These are phyloP conservation scores for Ursus arctos DNA, from an alignment of 2,113 vertebrate genomes.

Conservation along the genomic window DNA sequence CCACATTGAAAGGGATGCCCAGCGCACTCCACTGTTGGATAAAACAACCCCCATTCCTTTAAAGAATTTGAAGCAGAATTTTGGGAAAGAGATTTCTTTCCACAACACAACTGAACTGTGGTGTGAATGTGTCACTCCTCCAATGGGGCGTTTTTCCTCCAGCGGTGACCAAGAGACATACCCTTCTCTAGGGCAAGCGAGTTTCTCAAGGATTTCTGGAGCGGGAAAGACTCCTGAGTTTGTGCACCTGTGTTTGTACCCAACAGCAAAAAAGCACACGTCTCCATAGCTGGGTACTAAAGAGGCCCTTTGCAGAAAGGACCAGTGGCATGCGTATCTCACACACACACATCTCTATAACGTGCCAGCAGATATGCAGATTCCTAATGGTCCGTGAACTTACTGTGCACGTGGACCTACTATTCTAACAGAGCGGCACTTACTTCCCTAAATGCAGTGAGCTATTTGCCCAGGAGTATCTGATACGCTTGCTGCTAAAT, in stretches of 20 bases:
- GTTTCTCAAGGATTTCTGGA: slow-evolving; percentile 42
- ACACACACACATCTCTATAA: background rate
- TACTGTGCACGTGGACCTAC: background rate
- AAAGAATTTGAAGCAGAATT: background rate
- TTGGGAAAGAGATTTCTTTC: background rate
- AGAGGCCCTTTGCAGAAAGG: background rate
- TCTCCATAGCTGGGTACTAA: background rate
- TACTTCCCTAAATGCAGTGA: background rate
- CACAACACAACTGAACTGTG: background rate
- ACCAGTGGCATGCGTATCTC: background rate
- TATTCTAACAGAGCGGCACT: background rate
- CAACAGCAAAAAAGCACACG: background rate
- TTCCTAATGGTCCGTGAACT: background rate
- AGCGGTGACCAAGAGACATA: background rate
- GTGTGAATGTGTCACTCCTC: background rate
- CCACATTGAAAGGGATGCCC: background rate
- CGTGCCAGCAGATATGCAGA: background rate
- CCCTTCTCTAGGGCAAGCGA: background rate
- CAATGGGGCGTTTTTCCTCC: background rate
- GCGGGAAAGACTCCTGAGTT: background rate
- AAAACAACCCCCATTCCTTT: background rate
- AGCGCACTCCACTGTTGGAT: background rate
- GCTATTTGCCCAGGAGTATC: background rate
- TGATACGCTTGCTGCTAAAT: background rate
- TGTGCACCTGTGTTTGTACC: background rate